Evolutionary conservation across 1,140 invertebrate species (phyloP).

Genomic region (Mercenaria mercenaria): DNA sequence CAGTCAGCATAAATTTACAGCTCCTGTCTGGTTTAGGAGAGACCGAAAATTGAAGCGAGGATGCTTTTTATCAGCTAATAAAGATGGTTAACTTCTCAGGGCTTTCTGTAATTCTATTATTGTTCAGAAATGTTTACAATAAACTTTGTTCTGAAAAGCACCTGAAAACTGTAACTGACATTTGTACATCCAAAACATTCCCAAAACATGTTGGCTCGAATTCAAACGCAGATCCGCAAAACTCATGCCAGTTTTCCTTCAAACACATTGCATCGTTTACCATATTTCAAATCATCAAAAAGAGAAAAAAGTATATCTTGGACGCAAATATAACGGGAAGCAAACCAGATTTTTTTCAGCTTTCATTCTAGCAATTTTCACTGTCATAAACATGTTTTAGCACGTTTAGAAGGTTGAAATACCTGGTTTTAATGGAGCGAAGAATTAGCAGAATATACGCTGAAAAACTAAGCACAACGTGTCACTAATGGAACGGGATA

Average conservation of each 20-base stretch:
- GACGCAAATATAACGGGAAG: not conserved
- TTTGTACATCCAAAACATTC: conserved; percentile 7
- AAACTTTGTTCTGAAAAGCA: not conserved
- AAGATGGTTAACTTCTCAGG: not conserved
- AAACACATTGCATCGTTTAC: not conserved
- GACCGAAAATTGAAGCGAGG: not conserved
- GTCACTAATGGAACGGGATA: not conserved
- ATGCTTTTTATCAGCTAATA: not conserved
- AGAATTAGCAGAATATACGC: too few species aligned
- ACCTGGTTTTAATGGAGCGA: not conserved
- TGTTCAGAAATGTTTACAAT: not conserved
- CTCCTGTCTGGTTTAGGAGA: not conserved
- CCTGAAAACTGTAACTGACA: conserved; percentile 13
- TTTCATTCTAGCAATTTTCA: not conserved
- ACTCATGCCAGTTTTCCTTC: not conserved
- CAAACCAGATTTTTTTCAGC: not conserved
- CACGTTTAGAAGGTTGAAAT: not conserved
- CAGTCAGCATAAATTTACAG: not conserved
- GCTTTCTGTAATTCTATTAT: not conserved
- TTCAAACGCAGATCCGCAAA: not conserved
- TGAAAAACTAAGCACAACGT: not conserved
- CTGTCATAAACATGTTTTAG: not conserved
- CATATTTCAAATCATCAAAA: conserved; percentile 16
- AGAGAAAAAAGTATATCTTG: not conserved
- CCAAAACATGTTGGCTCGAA: not conserved